Evolutionary conservation across 2,888 invertebrate genomes (phyloP).

Genomic region (Gasteruption jaculator): DNA sequence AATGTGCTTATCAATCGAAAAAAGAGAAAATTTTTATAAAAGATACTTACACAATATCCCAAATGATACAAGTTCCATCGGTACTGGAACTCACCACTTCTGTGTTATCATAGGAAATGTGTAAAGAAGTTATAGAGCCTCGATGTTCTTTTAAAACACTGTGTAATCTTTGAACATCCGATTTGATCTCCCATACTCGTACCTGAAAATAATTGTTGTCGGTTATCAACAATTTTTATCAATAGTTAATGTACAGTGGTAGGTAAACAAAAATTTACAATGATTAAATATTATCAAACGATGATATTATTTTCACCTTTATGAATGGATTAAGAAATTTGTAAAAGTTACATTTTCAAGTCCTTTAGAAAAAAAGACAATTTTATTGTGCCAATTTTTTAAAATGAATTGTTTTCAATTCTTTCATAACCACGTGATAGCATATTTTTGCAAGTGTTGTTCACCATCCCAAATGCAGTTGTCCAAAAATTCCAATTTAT

Average conservation of each 20-base stretch:
- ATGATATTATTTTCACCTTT: background rate
- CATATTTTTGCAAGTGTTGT: too few species aligned
- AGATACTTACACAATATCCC: conserved; percentile 73
- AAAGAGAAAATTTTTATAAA: background rate
- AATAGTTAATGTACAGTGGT: too few species aligned
- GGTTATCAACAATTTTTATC: too few species aligned
- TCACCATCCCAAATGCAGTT: too few species aligned
- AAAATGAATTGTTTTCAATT: too few species aligned
- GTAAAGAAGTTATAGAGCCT: conserved; percentile 78
- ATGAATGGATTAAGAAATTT: background rate
- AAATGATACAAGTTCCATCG: conserved; percentile 90
- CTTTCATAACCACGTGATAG: too few species aligned
- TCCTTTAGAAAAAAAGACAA: too few species aligned
- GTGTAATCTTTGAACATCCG: conserved; percentile 63
- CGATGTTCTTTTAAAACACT: conserved; percentile 87
- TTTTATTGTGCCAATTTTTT: too few species aligned
- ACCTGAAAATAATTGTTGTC: conserved; percentile 51
- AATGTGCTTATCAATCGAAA: background rate
- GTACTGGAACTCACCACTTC: conserved; percentile 86
- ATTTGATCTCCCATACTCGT: conserved; percentile 73
- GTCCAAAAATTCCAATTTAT: too few species aligned
- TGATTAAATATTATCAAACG: background rate
- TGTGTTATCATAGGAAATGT: conserved; percentile 70
- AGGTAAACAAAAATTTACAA: background rate
- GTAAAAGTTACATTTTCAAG: too few species aligned